A percentile compares a stretch with the other conserved stretches of the same genome.
phyloP scores from a whole-genome alignment of 2,888 invertebrate genomes.

The Cantharis rustica region DNA sequence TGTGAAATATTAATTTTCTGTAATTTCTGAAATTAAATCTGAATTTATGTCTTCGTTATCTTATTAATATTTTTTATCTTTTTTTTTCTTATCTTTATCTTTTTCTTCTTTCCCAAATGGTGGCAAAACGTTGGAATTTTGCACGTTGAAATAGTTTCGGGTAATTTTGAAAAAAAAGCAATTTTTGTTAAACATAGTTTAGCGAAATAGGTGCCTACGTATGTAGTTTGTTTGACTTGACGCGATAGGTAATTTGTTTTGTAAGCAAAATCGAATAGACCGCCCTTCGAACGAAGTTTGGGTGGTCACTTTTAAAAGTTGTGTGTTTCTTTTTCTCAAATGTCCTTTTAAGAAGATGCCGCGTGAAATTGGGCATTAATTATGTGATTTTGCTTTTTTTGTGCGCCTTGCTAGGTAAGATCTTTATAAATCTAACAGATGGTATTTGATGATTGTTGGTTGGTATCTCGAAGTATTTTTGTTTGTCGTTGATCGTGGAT shows the following conservation, averaged over 20 bases:
- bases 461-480: conserved; percentile 4
- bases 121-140: not conserved
- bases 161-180: not conserved
- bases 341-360: conserved; percentile 40
- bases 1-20: too few species aligned
- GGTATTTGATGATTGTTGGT: conserved; percentile 30
- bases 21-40: too few species aligned
- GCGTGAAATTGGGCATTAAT: conserved; percentile 44
- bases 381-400: conserved; percentile 35
- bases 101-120: too few species aligned
- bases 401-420: conserved; percentile 14
- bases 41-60: too few species aligned
- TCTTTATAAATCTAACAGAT: conserved; percentile 30
- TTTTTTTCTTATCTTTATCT: too few species aligned
- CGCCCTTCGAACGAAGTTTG: conserved; percentile 37
- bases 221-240: conserved; percentile 22
- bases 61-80: too few species aligned
- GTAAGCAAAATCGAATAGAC: conserved; percentile 33
- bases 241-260: conserved; percentile 36
- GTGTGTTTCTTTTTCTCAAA: conserved; percentile 26
- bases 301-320: conserved; percentile 39
- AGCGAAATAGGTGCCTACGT: not conserved
- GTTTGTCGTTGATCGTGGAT: not conserved
- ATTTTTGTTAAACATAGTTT: not conserved
- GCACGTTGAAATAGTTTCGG: not conserved